A percentile compares a stretch with the other conserved stretches of the same genome.
These are phyloP conservation scores for Abscondita cerata DNA, from an alignment of 2,888 invertebrate species.

Conservation along the genomic window DNA sequence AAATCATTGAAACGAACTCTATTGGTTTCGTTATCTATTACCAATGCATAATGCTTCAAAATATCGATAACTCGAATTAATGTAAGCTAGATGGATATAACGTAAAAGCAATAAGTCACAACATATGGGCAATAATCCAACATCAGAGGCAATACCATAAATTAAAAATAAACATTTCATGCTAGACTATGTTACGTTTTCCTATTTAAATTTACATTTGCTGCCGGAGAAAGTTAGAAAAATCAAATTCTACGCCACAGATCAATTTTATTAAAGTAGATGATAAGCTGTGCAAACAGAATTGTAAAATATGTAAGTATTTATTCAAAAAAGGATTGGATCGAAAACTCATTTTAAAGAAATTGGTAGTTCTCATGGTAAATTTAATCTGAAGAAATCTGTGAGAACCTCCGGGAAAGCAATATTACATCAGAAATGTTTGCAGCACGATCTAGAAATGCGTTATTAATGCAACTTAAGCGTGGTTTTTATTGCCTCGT, in stretches of 20 bases:
- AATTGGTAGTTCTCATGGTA: conserved; percentile 39
- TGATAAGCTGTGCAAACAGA: conserved; percentile 30
- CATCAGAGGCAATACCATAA: conserved; percentile 11
- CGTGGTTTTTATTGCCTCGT: conserved; percentile 32
- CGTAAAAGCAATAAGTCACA: conserved; percentile 23
- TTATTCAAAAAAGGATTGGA: conserved; percentile 33
- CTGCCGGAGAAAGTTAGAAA: not conserved
- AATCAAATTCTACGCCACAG: conserved; percentile 12
- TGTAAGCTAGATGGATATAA: conserved; percentile 1
- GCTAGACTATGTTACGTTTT: not conserved
- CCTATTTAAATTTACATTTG: not conserved
- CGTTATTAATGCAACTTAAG: conserved; percentile 37
- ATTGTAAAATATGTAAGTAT: conserved; percentile 32
- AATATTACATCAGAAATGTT: conserved; percentile 34
- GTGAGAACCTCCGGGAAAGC: conserved; percentile 27
- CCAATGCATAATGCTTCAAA: conserved; percentile 18
- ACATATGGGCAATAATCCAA: conserved; percentile 18
- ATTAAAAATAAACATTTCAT: conserved; percentile 27
- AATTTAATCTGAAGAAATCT: conserved; percentile 38
- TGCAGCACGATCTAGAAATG: conserved; percentile 34
- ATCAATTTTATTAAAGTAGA: conserved; percentile 21
- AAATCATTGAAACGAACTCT: conserved; percentile 21
- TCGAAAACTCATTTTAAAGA: conserved; percentile 39
- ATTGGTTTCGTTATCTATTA: conserved; percentile 25
- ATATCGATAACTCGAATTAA: conserved; percentile 9